Evolutionary conservation across 2,797 vertebrate species (phyloP).

Genomic region (Pseudomugil gertrudae): DNA sequence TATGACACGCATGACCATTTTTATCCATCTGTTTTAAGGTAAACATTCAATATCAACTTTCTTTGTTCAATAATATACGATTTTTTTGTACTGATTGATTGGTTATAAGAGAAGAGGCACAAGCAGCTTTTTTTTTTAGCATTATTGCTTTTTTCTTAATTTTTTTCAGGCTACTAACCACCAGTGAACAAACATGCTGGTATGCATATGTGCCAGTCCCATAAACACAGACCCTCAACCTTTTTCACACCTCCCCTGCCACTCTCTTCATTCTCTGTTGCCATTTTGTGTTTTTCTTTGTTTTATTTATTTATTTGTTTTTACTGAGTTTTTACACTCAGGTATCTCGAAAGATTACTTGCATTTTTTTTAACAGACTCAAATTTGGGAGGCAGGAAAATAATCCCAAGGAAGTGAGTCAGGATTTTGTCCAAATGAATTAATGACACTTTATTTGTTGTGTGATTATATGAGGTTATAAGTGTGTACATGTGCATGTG

Average conservation of each 20-base stretch:
- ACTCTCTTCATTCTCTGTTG: conserved; percentile 5
- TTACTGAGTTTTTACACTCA: conserved; percentile 32
- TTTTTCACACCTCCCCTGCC: background rate
- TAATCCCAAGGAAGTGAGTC: conserved; percentile 32
- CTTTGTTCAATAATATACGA: background rate
- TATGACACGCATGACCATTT: conserved; percentile 29
- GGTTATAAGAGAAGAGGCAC: background rate
- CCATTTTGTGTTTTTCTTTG: conserved; percentile 21
- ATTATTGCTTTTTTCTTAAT: conserved; percentile 1
- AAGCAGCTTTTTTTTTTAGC: background rate
- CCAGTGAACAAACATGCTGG: conserved; percentile 2
- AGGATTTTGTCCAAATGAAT: conserved; percentile 1
- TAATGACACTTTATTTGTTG: conserved; percentile 12
- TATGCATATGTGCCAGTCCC: background rate
- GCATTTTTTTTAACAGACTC: conserved; percentile 40
- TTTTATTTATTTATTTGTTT: conserved; percentile 9
- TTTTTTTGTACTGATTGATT: background rate
- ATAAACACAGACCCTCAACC: background rate
- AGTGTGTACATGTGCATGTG: conserved; percentile 22
- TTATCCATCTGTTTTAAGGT: conserved; percentile 58
- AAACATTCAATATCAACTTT: conserved; percentile 25
- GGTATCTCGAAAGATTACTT: conserved; percentile 48
- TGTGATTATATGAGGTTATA: conserved; percentile 24
- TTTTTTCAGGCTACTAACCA: conserved; percentile 6
- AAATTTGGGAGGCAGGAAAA: conserved; percentile 25